phyloP scores from a whole-genome alignment of 2,113 vertebrate genomes.

The Myodes glareolus region DNA sequence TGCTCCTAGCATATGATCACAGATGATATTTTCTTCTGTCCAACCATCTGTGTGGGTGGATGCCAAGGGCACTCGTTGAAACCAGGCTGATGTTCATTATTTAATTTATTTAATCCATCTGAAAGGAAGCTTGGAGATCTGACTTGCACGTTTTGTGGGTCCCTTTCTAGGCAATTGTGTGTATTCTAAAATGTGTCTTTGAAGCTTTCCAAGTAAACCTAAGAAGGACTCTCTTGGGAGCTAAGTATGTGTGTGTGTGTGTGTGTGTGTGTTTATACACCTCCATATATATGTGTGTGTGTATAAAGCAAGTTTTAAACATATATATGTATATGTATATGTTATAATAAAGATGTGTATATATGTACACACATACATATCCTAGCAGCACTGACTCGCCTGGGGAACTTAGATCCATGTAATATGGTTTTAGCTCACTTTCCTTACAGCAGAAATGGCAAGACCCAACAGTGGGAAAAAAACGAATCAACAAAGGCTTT shows the following conservation, averaged over 20 bases:
- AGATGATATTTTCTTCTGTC: conserved; percentile 60
- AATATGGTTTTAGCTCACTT: background rate
- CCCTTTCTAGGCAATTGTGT: background rate
- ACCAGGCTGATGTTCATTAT: conserved; percentile 69
- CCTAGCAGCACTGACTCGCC: too few relatives aligned
- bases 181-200: conserved; percentile 25
- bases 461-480: background rate
- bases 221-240: background rate
- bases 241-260: background rate
- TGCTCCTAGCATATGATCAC: conserved; percentile 67
- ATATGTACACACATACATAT: background rate
- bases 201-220: background rate
- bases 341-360: too few relatives aligned
- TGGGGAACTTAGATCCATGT: background rate
- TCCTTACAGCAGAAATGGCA: too few relatives aligned
- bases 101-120: conserved; percentile 65
- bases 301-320: too few relatives aligned
- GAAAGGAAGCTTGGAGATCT: conserved; percentile 62
- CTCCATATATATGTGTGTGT: too few relatives aligned
- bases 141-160: conserved; percentile 25
- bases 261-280: background rate
- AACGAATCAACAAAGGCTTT: background rate
- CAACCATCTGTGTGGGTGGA: background rate
- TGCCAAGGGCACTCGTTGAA: conserved; percentile 49
- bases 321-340: background rate